Evolutionary conservation across 1,140 invertebrate species (phyloP).

Genomic region (Pseudomyrmex sp.): DNA sequence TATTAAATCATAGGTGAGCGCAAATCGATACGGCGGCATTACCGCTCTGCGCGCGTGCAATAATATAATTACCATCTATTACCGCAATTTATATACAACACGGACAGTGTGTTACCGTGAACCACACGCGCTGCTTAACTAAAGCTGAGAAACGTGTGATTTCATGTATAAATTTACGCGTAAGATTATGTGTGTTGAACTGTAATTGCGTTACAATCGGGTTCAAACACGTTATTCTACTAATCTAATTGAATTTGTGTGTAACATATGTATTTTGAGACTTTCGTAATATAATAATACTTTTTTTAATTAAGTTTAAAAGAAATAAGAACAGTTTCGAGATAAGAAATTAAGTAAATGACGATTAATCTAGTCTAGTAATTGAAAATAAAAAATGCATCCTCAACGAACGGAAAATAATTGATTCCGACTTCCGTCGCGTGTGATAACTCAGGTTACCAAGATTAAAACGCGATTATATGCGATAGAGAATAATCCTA

Average conservation of each 20-base stretch:
- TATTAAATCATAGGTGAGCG: slow-evolving; percentile 53
- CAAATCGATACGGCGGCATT: slow-evolving; percentile 43
- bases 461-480: slow-evolving; percentile 16
- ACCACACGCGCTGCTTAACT: slow-evolving; percentile 11
- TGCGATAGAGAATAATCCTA: slow-evolving; percentile 32
- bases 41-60: background rate
- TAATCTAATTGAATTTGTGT: background rate
- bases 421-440: background rate
- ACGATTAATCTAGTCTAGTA: background rate
- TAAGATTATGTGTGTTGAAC: background rate
- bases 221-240: background rate
- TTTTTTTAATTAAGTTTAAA: too few species aligned
- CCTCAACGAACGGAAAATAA: background rate
- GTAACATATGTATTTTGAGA: too few species aligned
- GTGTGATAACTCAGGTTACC: background rate
- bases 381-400: background rate
- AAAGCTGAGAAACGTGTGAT: slow-evolving; percentile 29
- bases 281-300: too few species aligned
- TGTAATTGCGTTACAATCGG: slow-evolving; percentile 1
- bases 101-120: slow-evolving; percentile 27
- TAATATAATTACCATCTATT: slow-evolving; percentile 60
- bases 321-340: too few species aligned
- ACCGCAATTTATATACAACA: slow-evolving; percentile 51
- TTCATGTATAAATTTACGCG: slow-evolving; percentile 21
- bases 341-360: background rate